Conservation (phyloP, 2,113 vertebrate species). For the Corvus cornix region DNA sequence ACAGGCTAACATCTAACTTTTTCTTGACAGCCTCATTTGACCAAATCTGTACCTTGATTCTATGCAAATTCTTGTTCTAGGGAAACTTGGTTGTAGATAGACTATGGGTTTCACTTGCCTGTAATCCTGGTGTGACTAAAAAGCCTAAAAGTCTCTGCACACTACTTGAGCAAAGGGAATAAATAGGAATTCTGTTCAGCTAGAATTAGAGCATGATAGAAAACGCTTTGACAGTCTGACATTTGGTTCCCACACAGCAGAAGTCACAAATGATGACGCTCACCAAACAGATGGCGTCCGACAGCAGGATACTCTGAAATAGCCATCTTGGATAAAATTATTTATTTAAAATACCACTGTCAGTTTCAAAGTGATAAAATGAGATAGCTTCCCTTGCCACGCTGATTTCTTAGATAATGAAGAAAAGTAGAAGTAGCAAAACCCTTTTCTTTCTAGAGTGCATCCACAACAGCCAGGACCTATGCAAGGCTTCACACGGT, state of each 20-base stretch:
- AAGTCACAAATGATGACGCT: constrained; percentile 52
- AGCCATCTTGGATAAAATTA: constrained; percentile 42
- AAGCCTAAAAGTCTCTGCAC: neutral
- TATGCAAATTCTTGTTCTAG: neutral
- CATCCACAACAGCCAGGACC: neutral
- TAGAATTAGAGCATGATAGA: constrained; percentile 50
- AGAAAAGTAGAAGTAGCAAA: neutral
- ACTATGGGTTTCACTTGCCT: neutral
- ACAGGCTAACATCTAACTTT: neutral
- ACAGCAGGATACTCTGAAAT: constrained; percentile 59
- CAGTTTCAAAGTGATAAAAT: constrained; percentile 14
- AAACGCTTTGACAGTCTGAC: constrained; percentile 39
- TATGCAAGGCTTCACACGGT: neutral
- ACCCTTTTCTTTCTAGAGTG: neutral
- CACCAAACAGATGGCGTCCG: constrained; percentile 60
- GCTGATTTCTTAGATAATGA: neutral
- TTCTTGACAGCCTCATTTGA: neutral
- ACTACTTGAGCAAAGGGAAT: neutral
- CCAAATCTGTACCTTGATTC: neutral
- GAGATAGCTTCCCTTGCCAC: neutral
- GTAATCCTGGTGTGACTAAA: neutral
- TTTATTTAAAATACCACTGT: constrained; percentile 33
- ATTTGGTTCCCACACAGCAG: constrained; percentile 59
- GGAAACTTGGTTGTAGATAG: neutral
- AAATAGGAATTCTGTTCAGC: constrained; percentile 22